phyloP scores from a whole-genome alignment of 2,113 vertebrate species.

The Leptocoma aspasia region DNA sequence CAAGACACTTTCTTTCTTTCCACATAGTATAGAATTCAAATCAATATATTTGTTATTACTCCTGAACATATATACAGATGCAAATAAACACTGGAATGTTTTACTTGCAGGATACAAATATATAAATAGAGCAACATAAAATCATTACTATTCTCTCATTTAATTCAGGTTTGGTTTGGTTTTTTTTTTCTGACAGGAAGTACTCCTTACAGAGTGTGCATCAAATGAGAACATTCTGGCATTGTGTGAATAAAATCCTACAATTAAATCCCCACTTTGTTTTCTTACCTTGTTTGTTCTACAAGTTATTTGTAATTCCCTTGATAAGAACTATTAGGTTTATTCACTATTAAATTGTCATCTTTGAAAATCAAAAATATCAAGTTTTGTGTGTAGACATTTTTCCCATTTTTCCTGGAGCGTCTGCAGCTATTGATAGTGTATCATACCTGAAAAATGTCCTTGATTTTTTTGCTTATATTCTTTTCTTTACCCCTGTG shows the following conservation, averaged over 20 bases:
- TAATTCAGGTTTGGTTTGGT: not conserved
- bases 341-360: not conserved
- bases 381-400: not conserved
- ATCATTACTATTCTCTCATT: not conserved
- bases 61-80: not conserved
- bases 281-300: not conserved
- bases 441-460: not conserved
- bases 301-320: not conserved
- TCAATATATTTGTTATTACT: not conserved
- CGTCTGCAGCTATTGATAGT: not conserved
- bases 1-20: not conserved
- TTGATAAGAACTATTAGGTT: not conserved
- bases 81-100: not conserved
- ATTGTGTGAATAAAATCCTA: not conserved
- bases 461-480: not conserved
- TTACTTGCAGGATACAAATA: not conserved
- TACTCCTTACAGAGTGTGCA: not conserved
- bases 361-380: not conserved
- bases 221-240: not conserved
- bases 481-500: fast-evolving
- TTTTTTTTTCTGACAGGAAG: not conserved
- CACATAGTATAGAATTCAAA: not conserved
- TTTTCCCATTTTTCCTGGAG: not conserved
- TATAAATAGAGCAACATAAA: not conserved
- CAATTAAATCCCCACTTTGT: not conserved